Percentiles rank a stretch among this genome's conserved stretches.
Conservation (phyloP, 2,797 vertebrate genomes). For the Pterois miles region DNA sequence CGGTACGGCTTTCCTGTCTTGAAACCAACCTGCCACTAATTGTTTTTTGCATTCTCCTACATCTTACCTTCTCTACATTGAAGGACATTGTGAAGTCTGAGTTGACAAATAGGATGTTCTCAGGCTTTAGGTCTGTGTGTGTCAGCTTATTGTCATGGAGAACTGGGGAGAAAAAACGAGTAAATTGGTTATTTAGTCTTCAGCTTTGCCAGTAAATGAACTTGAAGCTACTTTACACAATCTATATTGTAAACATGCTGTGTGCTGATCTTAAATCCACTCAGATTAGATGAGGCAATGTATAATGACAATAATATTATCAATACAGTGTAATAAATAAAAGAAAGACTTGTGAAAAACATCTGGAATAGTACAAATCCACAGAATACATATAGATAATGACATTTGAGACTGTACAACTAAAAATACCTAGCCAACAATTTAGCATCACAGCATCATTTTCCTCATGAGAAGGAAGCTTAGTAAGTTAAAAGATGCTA, state of each 20-base stretch:
- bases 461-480: not conserved
- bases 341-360: not conserved
- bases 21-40: not conserved
- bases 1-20: not conserved
- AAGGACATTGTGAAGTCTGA: slow-evolving; percentile 96
- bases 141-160: slow-evolving; percentile 98
- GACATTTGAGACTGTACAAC: not conserved
- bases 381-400: not conserved
- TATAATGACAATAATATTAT: not conserved
- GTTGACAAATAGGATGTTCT: slow-evolving; percentile 98
- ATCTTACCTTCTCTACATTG: slow-evolving; percentile 94
- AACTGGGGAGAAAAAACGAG: slow-evolving; percentile 79
- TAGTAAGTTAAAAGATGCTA: not conserved
- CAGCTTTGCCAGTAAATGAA: not conserved
- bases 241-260: not conserved
- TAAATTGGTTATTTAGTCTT: not conserved
- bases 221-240: too few relatives aligned
- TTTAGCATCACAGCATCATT: not conserved
- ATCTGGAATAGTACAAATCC: not conserved
- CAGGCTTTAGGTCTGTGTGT: slow-evolving; percentile 98
- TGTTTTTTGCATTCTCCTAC: not conserved
- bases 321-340: not conserved
- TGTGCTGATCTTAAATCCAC: not conserved
- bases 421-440: not conserved
- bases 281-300: not conserved